Conservation (phyloP, 1,140 invertebrate genomes). For the Ostrea edulis region DNA sequence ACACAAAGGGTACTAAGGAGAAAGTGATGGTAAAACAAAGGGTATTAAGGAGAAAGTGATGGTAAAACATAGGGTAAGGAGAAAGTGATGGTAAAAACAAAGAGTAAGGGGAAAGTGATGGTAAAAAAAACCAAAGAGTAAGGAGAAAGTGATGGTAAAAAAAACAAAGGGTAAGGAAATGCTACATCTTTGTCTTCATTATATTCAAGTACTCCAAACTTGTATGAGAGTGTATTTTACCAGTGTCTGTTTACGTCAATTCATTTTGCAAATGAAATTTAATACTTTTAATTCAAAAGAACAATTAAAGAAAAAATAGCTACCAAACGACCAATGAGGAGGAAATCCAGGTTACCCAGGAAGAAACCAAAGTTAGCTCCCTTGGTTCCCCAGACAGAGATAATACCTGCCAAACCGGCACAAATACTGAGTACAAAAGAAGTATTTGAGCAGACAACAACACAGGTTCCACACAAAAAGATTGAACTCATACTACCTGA, state of each 20-base stretch:
- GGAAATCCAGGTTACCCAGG: conserved; percentile 84
- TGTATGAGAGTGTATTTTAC: too few species aligned
- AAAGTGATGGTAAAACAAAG: too few species aligned
- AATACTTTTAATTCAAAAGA: conserved; percentile 39
- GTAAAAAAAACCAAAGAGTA: too few species aligned
- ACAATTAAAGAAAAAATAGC: conserved; percentile 78
- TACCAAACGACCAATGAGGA: conserved; percentile 82
- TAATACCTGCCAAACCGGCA: conserved; percentile 46
- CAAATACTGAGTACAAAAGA: conserved; percentile 73
- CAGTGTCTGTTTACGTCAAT: too few species aligned
- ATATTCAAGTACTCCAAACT: too few species aligned
- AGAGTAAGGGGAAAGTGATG: too few species aligned
- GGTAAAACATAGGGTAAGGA: conserved; percentile 73
- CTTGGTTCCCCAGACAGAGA: conserved; percentile 14
- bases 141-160: too few species aligned
- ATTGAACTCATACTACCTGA: conserved; percentile 58
- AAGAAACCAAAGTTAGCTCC: conserved; percentile 79
- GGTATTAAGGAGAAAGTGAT: conserved; percentile 84
- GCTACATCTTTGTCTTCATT: too few species aligned
- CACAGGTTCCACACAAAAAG: conserved; percentile 51
- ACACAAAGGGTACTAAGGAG: too few species aligned
- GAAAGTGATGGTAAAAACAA: too few species aligned
- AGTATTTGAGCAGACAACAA: conserved; percentile 68
- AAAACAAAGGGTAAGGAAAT: conserved; percentile 64
- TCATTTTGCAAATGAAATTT: too few species aligned